Conservation (phyloP, 2,113 vertebrate species). For the Hippocampus comes region DNA sequence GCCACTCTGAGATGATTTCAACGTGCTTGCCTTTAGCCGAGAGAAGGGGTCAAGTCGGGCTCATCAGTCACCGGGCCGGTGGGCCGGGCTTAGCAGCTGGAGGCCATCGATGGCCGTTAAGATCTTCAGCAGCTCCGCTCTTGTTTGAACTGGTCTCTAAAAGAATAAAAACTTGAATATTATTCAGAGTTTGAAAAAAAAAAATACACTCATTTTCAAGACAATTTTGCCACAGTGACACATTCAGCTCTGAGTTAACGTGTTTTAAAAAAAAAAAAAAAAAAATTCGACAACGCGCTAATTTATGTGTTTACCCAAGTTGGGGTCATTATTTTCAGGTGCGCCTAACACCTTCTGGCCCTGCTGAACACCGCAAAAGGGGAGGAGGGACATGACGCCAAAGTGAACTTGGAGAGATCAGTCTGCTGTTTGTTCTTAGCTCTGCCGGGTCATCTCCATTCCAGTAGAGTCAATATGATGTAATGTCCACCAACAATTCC, state of each 20-base stretch:
- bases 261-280: conserved; percentile 56
- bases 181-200: not conserved
- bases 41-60: conserved; percentile 76
- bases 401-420: conserved; percentile 71
- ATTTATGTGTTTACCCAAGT: conserved; percentile 58
- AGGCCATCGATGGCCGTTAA: conserved; percentile 63
- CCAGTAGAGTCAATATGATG: conserved; percentile 44
- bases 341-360: conserved; percentile 69
- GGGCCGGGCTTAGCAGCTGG: conserved; percentile 71
- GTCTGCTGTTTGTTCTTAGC: conserved; percentile 59
- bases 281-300: conserved; percentile 37
- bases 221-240: conserved; percentile 53
- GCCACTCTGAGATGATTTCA: conserved; percentile 77
- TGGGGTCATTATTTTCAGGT: conserved; percentile 55
- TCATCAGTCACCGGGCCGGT: conserved; percentile 76
- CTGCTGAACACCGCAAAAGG: conserved; percentile 70
- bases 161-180: too few relatives aligned
- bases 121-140: conserved; percentile 25
- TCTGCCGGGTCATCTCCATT: conserved; percentile 64
- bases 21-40: conserved; percentile 64
- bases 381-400: conserved; percentile 72
- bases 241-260: conserved; percentile 49
- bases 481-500: not conserved
- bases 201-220: conserved; percentile 3
- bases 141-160: not conserved